Conservation (phyloP, 37 sponge, comb jelly and placozoan species). For the Mnemiopsis leidyi region DNA sequence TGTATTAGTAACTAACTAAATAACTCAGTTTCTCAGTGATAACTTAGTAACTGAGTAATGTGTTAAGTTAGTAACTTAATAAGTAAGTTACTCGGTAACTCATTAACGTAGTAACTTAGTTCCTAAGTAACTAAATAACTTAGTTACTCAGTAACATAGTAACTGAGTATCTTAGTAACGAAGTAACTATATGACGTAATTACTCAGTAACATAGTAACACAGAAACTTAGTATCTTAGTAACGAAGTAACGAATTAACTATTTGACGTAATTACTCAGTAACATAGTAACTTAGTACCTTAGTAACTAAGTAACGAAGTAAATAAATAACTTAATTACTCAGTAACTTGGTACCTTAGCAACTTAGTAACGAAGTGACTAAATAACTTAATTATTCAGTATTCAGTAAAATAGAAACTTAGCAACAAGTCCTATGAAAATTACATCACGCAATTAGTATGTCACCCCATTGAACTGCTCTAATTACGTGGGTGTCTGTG, state of each 20-base stretch:
- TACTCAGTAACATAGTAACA: not conserved
- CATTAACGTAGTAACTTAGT: not conserved
- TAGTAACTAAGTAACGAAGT: not conserved
- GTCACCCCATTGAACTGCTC: no score
- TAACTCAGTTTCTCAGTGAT: no score
- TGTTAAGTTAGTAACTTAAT: not conserved
- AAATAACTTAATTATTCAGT: not conserved
- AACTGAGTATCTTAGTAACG: not conserved
- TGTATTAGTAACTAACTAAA: no score
- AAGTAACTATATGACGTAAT: not conserved
- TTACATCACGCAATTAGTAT: no score
- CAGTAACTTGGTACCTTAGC: no score
- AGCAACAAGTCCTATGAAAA: no score
- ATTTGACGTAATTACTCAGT: no score
- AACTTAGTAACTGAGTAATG: not conserved
- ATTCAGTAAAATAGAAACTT: no score
- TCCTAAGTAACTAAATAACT: no score
- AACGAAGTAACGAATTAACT: no score
- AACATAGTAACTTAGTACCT: not conserved
- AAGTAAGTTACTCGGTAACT: not conserved
- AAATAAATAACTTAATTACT: not conserved
- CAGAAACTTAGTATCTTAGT: not conserved
- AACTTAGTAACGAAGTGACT: not conserved
- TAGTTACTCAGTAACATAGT: not conserved
- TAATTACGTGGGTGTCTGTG: no score